Evolutionary conservation across 1,140 invertebrate genomes (phyloP).

Genomic region (Drosophila parvula): DNA sequence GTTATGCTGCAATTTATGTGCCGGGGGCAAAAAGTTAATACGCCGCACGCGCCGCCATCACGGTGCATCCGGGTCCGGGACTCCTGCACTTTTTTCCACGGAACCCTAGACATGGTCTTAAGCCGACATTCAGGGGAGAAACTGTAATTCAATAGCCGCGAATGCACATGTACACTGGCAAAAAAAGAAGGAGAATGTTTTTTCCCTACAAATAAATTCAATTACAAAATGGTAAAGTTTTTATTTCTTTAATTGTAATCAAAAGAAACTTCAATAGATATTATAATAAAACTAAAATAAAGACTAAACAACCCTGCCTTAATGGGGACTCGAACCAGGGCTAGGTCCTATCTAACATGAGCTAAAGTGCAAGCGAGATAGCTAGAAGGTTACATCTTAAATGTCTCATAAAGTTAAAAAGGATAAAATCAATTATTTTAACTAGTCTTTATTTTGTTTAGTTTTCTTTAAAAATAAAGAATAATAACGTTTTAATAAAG

Average conservation of each 20-base stretch:
- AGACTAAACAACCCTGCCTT: no score
- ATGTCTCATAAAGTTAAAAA: no score
- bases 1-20: constrained; percentile 52
- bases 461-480: no score
- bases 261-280: not conserved
- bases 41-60: constrained; percentile 34
- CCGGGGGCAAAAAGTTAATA: constrained; percentile 41
- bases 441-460: no score
- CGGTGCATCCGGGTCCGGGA: constrained; percentile 5
- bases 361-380: no score
- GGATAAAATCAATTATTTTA: no score
- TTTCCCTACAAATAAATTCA: not conserved
- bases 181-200: not conserved
- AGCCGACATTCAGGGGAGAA: not conserved
- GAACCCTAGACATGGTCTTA: not conserved
- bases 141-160: constrained; percentile 25
- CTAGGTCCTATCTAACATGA: no score
- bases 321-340: no score
- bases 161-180: constrained; percentile 8
- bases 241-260: no score
- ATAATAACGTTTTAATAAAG: no score
- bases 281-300: not conserved
- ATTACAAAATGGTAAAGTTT: no score
- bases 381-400: no score
- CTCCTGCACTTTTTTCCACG: not conserved